phyloP scores from a whole-genome alignment of 2,888 invertebrate genomes.

The Meliscaeva auricollis region DNA sequence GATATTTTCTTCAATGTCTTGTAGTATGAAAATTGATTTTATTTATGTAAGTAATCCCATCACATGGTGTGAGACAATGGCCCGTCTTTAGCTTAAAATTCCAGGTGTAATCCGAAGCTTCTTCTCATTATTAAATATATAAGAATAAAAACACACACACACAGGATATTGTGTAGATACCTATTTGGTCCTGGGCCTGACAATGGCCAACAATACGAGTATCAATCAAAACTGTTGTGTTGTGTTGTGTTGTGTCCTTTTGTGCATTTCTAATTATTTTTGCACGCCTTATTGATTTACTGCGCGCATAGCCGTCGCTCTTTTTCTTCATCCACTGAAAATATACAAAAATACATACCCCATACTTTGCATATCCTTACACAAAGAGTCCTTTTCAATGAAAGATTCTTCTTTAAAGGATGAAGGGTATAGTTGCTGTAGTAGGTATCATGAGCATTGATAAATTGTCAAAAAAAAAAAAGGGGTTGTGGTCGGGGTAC shows the following conservation, averaged over 20 bases:
- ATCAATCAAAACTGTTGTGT: slow-evolving; percentile 81
- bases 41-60: slow-evolving; percentile 68
- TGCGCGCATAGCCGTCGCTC: no score
- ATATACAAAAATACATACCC: neutral
- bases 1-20: slow-evolving; percentile 36
- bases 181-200: slow-evolving; percentile 77
- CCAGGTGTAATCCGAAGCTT: slow-evolving; percentile 77
- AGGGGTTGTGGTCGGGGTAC: slow-evolving; percentile 74
- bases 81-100: slow-evolving; percentile 58
- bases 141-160: neutral
- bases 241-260: slow-evolving; percentile 72
- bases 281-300: slow-evolving; percentile 77
- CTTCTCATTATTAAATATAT: slow-evolving; percentile 57
- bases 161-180: slow-evolving; percentile 32
- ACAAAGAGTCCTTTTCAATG: slow-evolving; percentile 21
- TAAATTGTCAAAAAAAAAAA: slow-evolving; percentile 73
- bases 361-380: slow-evolving; percentile 61
- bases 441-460: slow-evolving; percentile 54
- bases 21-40: slow-evolving; percentile 53
- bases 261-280: slow-evolving; percentile 77
- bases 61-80: neutral
- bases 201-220: slow-evolving; percentile 80
- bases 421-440: neutral
- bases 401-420: slow-evolving; percentile 11
- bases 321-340: slow-evolving; percentile 20